Conservation (phyloP, 2,113 vertebrate species). For the Osmerus eperlanus region DNA sequence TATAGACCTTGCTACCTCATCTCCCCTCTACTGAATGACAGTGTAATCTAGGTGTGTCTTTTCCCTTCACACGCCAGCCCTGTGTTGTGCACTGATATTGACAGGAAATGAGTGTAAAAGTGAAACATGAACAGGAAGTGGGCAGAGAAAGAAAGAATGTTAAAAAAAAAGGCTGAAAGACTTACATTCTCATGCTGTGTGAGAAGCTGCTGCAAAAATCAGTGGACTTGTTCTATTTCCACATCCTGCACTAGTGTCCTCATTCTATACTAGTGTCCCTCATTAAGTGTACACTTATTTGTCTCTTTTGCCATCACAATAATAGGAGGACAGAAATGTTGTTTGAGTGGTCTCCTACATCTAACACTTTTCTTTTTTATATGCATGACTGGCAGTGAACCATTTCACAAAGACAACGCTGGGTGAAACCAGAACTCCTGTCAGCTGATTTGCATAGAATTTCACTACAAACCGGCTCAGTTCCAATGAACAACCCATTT, state of each 20-base stretch:
- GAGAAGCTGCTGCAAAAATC: not conserved
- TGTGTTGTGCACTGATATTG: conserved; percentile 9
- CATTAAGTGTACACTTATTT: conserved; percentile 23
- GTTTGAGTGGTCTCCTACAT: too few relatives aligned
- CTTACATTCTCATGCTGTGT: not conserved
- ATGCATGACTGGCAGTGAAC: too few relatives aligned
- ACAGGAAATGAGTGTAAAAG: conserved; percentile 63
- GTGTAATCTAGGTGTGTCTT: too few relatives aligned
- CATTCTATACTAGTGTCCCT: conserved; percentile 8
- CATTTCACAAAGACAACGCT: not conserved
- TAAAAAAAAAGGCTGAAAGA: conserved; percentile 6
- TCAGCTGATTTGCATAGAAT: conserved; percentile 16
- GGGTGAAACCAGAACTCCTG: conserved; percentile 45
- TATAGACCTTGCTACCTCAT: too few relatives aligned
- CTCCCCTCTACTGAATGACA: too few relatives aligned
- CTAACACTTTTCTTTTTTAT: too few relatives aligned
- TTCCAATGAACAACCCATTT: conserved; percentile 26
- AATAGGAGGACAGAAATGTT: too few relatives aligned
- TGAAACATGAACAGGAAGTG: conserved; percentile 65
- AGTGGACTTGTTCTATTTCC: too few relatives aligned
- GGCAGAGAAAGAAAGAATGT: conserved; percentile 24
- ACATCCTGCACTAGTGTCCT: too few relatives aligned
- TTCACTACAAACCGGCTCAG: conserved; percentile 17
- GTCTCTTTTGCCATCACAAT: too few relatives aligned
- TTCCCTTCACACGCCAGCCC: too few relatives aligned